Conservation (phyloP, 2,888 invertebrate species). For the Thalpophila matura region DNA sequence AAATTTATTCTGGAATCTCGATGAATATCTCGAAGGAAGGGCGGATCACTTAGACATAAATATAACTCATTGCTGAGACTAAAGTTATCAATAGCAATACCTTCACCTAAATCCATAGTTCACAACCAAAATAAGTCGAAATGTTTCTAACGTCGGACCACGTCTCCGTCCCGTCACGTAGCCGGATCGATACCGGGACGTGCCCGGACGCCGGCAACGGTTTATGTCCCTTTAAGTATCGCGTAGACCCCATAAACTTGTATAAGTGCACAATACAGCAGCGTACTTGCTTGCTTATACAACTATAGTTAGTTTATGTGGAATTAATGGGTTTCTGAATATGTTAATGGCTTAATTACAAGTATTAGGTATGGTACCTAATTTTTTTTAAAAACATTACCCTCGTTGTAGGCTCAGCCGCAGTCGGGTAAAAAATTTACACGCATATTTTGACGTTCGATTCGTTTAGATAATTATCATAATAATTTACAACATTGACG, state of each 20-base stretch:
- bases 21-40: too few relatives aligned
- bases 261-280: slow-evolving; percentile 41
- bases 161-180: slow-evolving; percentile 59
- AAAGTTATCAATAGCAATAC: too few relatives aligned
- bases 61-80: too few relatives aligned
- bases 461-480: too few relatives aligned
- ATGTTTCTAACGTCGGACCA: slow-evolving; percentile 28
- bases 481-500: too few relatives aligned
- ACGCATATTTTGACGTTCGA: too few relatives aligned
- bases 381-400: too few relatives aligned
- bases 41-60: too few relatives aligned
- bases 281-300: slow-evolving; percentile 50
- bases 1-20: too few relatives aligned
- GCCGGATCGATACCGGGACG: slow-evolving; percentile 67
- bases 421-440: too few relatives aligned
- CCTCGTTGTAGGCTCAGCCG: too few relatives aligned
- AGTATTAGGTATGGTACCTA: background rate
- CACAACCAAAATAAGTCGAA: slow-evolving; percentile 21
- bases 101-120: slow-evolving; percentile 11
- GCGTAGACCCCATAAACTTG: slow-evolving; percentile 54
- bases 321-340: slow-evolving; percentile 43
- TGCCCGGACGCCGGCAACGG: slow-evolving; percentile 59
- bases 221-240: slow-evolving; percentile 60
- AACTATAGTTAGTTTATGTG: slow-evolving; percentile 40
- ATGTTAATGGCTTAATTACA: slow-evolving; percentile 9